Percentiles rank a stretch among this genome's conserved stretches.
phyloP scores from a whole-genome alignment of 2,888 invertebrate genomes.

The Cerastis rubricosa region DNA sequence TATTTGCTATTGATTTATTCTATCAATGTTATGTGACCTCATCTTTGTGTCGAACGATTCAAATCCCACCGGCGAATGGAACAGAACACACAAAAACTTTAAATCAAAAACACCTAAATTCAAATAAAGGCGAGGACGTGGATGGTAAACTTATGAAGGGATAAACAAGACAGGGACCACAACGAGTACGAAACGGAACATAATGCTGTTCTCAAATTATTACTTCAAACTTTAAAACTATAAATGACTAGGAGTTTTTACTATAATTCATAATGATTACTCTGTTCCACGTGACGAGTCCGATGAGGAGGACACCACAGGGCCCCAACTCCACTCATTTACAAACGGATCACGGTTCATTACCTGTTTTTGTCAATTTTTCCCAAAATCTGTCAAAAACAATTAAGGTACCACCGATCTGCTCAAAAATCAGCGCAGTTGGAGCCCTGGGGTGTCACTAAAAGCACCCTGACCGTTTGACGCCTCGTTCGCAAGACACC shows the following conservation, averaged over 20 bases:
- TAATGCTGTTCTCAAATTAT: slow-evolving; percentile 23
- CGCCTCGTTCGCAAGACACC: slow-evolving; percentile 10
- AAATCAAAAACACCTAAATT: slow-evolving; percentile 23
- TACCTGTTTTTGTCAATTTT: neutral
- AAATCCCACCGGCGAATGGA: slow-evolving; percentile 43
- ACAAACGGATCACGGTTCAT: neutral
- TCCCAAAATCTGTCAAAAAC: neutral
- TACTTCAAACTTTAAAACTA: slow-evolving; percentile 44
- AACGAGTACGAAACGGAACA: slow-evolving; percentile 24
- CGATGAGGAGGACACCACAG: neutral
- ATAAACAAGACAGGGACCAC: slow-evolving; percentile 10
- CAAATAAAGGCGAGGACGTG: slow-evolving; percentile 18
- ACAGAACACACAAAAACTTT: slow-evolving; percentile 40
- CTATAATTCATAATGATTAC: slow-evolving; percentile 41
- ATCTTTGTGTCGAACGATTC: slow-evolving; percentile 32
- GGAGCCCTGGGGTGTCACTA: slow-evolving; percentile 1
- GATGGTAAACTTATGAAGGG: slow-evolving; percentile 7
- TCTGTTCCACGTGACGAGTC: slow-evolving; percentile 2
- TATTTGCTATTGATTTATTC: slow-evolving; percentile 41
- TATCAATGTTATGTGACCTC: slow-evolving; percentile 5
- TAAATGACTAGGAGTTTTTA: slow-evolving; percentile 25
- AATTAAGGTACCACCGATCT: neutral
- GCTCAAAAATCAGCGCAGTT: slow-evolving; percentile 6
- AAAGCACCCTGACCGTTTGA: neutral
- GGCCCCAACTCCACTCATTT: slow-evolving; percentile 10